Base-by-base conservation (phyloP, 1,140 invertebrate genomes). In the Meloidogyne floridensis region DNA sequence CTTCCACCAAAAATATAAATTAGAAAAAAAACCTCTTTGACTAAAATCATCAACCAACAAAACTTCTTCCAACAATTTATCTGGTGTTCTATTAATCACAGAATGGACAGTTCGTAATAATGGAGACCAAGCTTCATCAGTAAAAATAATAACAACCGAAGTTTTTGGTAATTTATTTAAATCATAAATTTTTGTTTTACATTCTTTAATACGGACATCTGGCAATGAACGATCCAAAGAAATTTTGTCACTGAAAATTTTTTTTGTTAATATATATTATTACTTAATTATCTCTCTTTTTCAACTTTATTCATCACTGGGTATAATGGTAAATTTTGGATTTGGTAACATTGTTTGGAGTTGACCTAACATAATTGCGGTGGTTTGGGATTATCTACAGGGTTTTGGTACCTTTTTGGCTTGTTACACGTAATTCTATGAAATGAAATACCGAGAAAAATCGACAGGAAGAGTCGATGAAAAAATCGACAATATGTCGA, bases 1-100 rank as follows among this genome's bases (percentile, higher is more conserved):
- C 32, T 32, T 32, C 32, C 32, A 0, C 32, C 32, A 0, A 32
- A 32, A 32, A 20, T 20, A 20, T 20, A 20, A 32, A 32, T 32
- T 32, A 32, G 20, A 20, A 20, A 47, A 47, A n/a, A 65, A 65
- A 93, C 93, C 92, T 89, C 93, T 92, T 74, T 95, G 94, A 86
- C 94, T 95, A 89, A 93, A 94, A 91, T 97, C 95, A 91, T 97
- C 95, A 3, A 96, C 93, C 20, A 97, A 91, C 85, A 97, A 93
- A 80, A 97, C 94, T 92, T 96, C 95, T 86, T 94, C 93, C 13
- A 95, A 89, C 56, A 93, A 90, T 81, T 93, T 88, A 0, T 91
- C 82, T 4, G 94, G 93, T 11, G 94, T 93, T 32, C 94, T 93
- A 91, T 94, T 94, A n/a, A 96, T 90, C 1, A 96, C 94, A 89